These are phyloP conservation scores for Merodon equestris DNA, from an alignment of 2,888 invertebrate species.

Conservation along the genomic window DNA sequence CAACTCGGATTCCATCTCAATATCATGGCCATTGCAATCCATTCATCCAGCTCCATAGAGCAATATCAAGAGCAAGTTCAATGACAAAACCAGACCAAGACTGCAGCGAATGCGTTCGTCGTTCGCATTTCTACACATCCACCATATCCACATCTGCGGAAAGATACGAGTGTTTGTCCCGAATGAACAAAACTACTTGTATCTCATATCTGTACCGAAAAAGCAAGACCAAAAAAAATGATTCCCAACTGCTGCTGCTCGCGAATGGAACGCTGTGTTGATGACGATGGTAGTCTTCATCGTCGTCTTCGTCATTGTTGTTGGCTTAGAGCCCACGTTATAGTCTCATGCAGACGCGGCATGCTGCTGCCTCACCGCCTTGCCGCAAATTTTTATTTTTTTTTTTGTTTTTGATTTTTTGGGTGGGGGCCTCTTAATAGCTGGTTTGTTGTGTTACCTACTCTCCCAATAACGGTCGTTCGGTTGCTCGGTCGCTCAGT, in stretches of 20 bases:
- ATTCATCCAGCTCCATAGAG: slow-evolving; percentile 47
- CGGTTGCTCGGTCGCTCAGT: no score
- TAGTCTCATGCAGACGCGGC: slow-evolving; percentile 51
- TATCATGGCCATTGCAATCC: slow-evolving; percentile 33
- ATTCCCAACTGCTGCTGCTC: slow-evolving; percentile 15
- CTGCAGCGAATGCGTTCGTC: slow-evolving; percentile 44
- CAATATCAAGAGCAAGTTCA: slow-evolving; percentile 68
- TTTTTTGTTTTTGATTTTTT: slow-evolving; percentile 2
- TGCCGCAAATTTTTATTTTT: slow-evolving; percentile 1
- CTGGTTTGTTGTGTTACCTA: slow-evolving; percentile 50
- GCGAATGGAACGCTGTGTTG: slow-evolving; percentile 2
- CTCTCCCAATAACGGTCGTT: slow-evolving; percentile 57
- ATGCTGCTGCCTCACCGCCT: slow-evolving; percentile 7
- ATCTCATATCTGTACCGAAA: slow-evolving; percentile 47
- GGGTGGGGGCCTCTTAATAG: slow-evolving; percentile 50
- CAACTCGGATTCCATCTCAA: not conserved
- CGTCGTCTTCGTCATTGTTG: slow-evolving; percentile 3
- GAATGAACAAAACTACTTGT: slow-evolving; percentile 16
- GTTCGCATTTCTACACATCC: slow-evolving; percentile 3
- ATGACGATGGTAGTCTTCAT: slow-evolving; percentile 2
- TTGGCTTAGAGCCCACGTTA: slow-evolving; percentile 57
- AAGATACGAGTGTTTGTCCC: not conserved
- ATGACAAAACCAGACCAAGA: slow-evolving; percentile 66
- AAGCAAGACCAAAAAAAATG: slow-evolving; percentile 11
- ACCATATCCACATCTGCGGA: slow-evolving; percentile 12